Evolutionary conservation across 1,140 invertebrate species (phyloP).

Genomic region (Drosophila suzukii): DNA sequence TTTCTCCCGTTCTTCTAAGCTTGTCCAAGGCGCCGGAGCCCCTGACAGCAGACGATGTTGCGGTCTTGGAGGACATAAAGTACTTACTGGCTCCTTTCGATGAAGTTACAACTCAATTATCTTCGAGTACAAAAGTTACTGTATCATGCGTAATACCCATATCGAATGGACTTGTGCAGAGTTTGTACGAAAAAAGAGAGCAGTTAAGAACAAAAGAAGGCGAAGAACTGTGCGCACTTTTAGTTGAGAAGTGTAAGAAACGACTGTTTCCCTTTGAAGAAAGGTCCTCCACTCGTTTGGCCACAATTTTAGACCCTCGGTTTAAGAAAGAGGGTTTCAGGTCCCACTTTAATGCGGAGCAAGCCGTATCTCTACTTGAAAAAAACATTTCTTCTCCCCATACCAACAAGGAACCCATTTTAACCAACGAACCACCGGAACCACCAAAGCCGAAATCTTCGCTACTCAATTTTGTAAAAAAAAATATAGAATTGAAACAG

Average conservation of each 20-base stretch:
- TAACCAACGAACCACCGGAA: too few species aligned
- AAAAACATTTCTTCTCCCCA: too few species aligned
- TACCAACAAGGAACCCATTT: too few species aligned
- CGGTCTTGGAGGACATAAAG: too few species aligned
- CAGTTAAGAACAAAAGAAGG: background rate
- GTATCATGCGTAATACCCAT: background rate
- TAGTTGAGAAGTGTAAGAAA: background rate
- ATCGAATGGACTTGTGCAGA: background rate
- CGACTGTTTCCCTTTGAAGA: background rate
- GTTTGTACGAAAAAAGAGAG: background rate
- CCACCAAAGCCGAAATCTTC: too few species aligned
- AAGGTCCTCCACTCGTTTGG: background rate
- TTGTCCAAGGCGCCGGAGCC: background rate
- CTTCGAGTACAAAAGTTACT: background rate
- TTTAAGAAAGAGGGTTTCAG: too few species aligned
- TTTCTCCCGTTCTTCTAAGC: background rate
- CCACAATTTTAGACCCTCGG: background rate
- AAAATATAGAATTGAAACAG: too few species aligned
- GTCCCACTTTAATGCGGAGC: too few species aligned
- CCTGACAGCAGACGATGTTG: too few species aligned
- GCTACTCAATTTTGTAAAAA: too few species aligned
- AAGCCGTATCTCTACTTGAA: too few species aligned
- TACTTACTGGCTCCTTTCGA: background rate
- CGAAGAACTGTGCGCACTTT: background rate
- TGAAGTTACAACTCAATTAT: background rate